phyloP scores from a whole-genome alignment of 2,797 vertebrate species.

The Saxicola maurus region DNA sequence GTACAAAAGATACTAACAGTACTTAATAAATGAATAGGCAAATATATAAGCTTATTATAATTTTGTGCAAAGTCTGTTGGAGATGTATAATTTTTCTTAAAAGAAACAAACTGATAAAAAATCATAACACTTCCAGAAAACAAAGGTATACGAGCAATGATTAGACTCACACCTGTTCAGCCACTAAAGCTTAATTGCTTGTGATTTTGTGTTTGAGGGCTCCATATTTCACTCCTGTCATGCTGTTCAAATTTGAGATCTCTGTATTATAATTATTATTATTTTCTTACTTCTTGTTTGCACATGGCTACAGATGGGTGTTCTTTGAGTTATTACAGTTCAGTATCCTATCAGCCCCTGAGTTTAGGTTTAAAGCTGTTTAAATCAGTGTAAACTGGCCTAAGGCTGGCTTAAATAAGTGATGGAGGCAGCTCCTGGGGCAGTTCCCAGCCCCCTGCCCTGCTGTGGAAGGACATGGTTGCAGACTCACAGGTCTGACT shows the following conservation, averaged over 20 bases:
- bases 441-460: accelerated
- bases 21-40: background rate
- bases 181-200: background rate
- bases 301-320: background rate
- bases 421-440: accelerated
- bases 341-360: accelerated
- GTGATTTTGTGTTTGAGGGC: background rate
- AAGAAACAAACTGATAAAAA: background rate
- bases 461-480: background rate
- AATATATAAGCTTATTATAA: background rate
- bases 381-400: background rate
- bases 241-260: background rate
- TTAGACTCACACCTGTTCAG: background rate
- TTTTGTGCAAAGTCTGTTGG: background rate
- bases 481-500: background rate
- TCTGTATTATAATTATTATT: background rate
- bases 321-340: background rate
- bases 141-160: background rate
- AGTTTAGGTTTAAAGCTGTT: background rate
- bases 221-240: background rate
- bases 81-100: background rate
- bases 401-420: background rate
- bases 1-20: background rate
- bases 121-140: background rate
- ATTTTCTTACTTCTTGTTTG: background rate